Evolutionary conservation across 2,113 vertebrate species (phyloP).

Genomic region (Nothoprocta pentlandii): DNA sequence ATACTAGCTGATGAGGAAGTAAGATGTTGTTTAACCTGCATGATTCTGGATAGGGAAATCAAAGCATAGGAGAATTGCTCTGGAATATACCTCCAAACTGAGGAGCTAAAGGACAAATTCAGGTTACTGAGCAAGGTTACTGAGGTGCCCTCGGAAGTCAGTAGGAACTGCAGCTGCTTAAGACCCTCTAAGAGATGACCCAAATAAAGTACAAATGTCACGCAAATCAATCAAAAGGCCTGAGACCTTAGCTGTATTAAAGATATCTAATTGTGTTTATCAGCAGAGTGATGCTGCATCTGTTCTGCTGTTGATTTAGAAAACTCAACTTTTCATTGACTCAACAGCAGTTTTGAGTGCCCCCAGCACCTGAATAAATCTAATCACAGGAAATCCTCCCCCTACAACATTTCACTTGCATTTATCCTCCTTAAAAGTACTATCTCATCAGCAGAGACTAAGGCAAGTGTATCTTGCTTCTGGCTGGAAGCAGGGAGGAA

Average conservation of each 20-base stretch:
- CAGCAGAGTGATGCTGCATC: background rate
- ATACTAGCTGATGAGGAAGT: background rate
- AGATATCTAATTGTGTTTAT: constrained; percentile 41
- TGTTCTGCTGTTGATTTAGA: constrained; percentile 29
- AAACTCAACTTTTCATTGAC: constrained; percentile 38
- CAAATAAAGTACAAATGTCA: constrained; percentile 41
- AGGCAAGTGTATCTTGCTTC: background rate
- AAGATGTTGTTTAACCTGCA: background rate
- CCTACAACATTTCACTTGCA: constrained; percentile 8
- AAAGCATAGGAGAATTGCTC: background rate
- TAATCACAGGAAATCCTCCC: constrained; percentile 41
- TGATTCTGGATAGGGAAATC: background rate
- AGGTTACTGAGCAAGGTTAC: background rate
- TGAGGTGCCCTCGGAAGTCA: background rate
- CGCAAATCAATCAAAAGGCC: background rate
- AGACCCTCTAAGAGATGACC: background rate
- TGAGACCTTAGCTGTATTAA: constrained; percentile 12
- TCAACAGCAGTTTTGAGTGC: constrained; percentile 16
- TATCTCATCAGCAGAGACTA: constrained; percentile 2
- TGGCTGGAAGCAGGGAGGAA: background rate
- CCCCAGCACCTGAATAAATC: constrained; percentile 39
- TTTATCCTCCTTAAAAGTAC: constrained; percentile 21
- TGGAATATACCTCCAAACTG: background rate
- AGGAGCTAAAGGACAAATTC: constrained; percentile 1
- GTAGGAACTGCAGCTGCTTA: background rate